phyloP scores from a whole-genome alignment of 1,140 invertebrate species.

The Maniola jurtina region DNA sequence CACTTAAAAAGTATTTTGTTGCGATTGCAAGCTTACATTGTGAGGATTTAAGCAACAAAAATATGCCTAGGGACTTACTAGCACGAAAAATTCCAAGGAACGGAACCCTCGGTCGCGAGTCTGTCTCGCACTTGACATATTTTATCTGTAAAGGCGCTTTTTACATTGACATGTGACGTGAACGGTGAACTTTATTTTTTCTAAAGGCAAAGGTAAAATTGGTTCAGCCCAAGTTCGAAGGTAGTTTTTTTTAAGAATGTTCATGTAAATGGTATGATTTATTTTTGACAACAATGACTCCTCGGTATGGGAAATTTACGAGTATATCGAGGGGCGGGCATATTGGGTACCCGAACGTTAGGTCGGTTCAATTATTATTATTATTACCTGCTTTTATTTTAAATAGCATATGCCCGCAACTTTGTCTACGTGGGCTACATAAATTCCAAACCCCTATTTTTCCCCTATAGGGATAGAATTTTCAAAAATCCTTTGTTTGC shows the following conservation, averaged over 20 bases:
- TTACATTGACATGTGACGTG: constrained; percentile 12
- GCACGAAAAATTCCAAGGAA: no score
- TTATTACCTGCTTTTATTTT: constrained; percentile 33
- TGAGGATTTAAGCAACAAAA: no score
- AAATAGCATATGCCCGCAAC: no score
- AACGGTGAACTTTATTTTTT: constrained; percentile 25
- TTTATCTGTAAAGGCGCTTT: constrained; percentile 23
- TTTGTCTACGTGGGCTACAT: no score
- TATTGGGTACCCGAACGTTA: constrained; percentile 34
- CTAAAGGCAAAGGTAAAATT: constrained; percentile 26
- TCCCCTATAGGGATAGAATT: no score
- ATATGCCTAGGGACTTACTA: no score
- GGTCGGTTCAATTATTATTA: constrained; percentile 24
- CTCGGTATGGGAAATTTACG: constrained; percentile 71
- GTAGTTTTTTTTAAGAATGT: constrained; percentile 55
- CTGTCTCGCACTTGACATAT: no score
- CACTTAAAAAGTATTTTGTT: no score
- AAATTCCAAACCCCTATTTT: no score
- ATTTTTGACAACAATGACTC: constrained; percentile 67
- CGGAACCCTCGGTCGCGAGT: no score
- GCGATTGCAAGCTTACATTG: no score
- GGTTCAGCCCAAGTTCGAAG: constrained; percentile 19
- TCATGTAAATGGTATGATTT: constrained; percentile 69
- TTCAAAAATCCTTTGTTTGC: no score
- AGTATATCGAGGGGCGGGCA: constrained; percentile 55